Evolutionary conservation across 2,888 invertebrate genomes (phyloP), one percentile per base, ranked within the genome.

Genomic region (Crematogaster levior): DNA sequence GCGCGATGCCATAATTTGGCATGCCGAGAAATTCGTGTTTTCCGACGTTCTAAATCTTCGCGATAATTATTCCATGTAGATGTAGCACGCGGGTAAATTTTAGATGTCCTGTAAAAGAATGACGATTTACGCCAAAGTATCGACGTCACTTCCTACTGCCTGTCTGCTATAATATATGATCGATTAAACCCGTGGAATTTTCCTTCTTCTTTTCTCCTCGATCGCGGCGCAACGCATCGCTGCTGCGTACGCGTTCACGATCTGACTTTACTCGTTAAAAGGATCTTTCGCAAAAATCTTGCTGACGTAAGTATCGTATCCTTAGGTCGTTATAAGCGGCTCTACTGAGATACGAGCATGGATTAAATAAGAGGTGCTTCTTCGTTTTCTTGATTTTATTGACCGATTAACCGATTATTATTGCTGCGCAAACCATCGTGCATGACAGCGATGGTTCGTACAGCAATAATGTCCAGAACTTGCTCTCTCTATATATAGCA

Each of bases 41-140:
- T 27, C 56, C 40, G 40, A 6, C 27, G 72, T 72, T 12, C 43
- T 77, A 68, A 77, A 77, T 77, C 30, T 70, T 43, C 3, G 18
- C 10, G 7, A 0, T 21, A 7, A 68, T 68, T 77, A 56, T 77
- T 77, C 24, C 43, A 7, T 10, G 27, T 18, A 10, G 34, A 63
- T 74, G 46, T 34, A 15, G 24, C 48, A 48, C 48, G 18, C 48
- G 24, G 6, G 9, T 56, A 56, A 43, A 18, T 70, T 77, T 68
- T 77, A 70, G 77, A 87, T 77, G 82, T 85, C 85, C 66, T 73
- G 82, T 81, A 84, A 87, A 86, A 83, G 84, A 89, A 89, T 85
- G 73, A 85, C 88, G 87, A 89, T 89, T 85, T 86, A 88, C 86
- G 83, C 63, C 82, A 77, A 58, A 53, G 60, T 84, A 86, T 90